Evolutionary conservation across 2,113 vertebrate genomes (phyloP).

Genomic region (Myiagra hebetior): DNA sequence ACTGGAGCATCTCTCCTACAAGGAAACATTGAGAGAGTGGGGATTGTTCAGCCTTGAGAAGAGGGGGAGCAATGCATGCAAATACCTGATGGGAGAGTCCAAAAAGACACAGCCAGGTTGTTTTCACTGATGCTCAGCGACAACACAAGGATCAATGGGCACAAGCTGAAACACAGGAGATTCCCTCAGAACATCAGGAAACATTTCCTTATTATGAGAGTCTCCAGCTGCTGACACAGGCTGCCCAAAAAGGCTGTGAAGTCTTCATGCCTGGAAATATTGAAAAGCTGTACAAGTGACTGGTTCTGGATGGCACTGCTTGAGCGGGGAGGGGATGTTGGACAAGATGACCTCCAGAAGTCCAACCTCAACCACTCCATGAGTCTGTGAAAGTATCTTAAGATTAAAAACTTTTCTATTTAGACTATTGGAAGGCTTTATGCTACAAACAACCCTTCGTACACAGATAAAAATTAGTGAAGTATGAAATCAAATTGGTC

Average conservation of each 20-base stretch:
- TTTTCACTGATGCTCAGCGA: not conserved
- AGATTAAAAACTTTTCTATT: not conserved
- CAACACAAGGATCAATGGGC: not conserved
- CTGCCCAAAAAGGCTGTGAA: not conserved
- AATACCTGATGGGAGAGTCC: not conserved
- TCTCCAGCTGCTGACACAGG: not conserved
- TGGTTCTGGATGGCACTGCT: not conserved
- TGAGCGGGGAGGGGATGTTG: not conserved
- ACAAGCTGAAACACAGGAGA: not conserved
- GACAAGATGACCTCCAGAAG: not conserved
- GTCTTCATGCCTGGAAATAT: not conserved
- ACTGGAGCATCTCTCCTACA: not conserved
- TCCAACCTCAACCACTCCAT: not conserved
- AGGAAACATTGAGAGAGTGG: not conserved
- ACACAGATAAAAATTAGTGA: not conserved
- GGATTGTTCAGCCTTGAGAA: not conserved
- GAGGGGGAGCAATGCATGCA: not conserved
- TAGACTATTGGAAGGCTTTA: not conserved
- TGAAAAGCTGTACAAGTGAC: not conserved
- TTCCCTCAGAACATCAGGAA: not conserved
- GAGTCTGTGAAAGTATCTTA: not conserved
- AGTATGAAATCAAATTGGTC: not conserved
- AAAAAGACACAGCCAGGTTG: not conserved
- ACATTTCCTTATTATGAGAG: not conserved
- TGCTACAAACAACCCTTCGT: not conserved